A percentile compares a stretch with the other conserved stretches of the same genome.
Evolutionary conservation across 2,113 vertebrate genomes (phyloP).

Genomic region (Helogale parvula): DNA sequence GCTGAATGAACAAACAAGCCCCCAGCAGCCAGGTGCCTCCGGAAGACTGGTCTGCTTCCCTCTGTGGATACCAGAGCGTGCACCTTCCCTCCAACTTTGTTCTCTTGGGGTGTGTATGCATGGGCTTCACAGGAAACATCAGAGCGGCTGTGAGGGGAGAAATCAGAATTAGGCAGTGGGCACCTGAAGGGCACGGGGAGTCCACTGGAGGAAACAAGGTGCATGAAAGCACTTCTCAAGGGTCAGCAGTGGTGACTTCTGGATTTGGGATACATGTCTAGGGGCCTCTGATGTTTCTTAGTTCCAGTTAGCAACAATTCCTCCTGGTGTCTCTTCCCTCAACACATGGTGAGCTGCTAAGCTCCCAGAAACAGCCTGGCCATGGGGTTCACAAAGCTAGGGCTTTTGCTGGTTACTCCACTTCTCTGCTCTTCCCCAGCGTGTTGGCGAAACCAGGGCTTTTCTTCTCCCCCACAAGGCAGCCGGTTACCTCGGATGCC

Average conservation of each 20-base stretch:
- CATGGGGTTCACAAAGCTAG: not conserved
- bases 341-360: not conserved
- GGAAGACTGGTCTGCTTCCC: not conserved
- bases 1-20: not conserved
- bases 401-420: not conserved
- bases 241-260: not conserved
- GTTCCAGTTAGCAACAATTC: not conserved
- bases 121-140: not conserved
- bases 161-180: not conserved
- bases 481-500: not conserved
- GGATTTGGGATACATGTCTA: not conserved
- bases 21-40: not conserved
- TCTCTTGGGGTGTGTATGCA: not conserved
- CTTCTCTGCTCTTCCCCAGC: not conserved
- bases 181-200: rapidly evolving
- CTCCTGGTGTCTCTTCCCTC: not conserved
- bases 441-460: not conserved
- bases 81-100: not conserved
- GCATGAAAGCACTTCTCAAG: not conserved
- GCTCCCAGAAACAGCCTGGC: not conserved
- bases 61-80: not conserved
- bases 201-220: not conserved
- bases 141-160: not conserved
- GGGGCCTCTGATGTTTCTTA: not conserved
- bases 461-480: not conserved